Percentiles rank a stretch among this genome's conserved stretches.
Conservation (phyloP, 2,113 vertebrate species). For the Labeo rohita region DNA sequence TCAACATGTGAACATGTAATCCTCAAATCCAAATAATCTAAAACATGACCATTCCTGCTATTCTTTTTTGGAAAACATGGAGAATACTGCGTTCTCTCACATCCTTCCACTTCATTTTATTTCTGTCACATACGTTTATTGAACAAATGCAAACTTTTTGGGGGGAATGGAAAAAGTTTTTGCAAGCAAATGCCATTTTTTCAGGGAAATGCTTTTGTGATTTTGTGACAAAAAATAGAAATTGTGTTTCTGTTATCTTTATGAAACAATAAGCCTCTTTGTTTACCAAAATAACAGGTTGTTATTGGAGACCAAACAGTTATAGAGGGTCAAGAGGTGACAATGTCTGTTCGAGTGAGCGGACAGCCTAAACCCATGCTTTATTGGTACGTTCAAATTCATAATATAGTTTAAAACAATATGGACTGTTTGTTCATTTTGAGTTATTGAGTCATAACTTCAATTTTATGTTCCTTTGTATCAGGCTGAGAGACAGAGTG, state of each 20-base stretch:
- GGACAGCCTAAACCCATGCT: conserved; percentile 97
- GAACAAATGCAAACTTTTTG: neutral
- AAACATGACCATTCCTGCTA: neutral
- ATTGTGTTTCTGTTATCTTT: neutral
- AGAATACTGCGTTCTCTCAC: neutral
- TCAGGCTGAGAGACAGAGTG: conserved; percentile 93
- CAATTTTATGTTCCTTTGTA: neutral
- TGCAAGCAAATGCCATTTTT: too few species aligned
- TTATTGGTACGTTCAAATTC: conserved; percentile 85
- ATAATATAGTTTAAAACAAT: neutral
- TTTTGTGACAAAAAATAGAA: too few species aligned
- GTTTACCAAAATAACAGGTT: conserved; percentile 71
- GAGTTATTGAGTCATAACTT: neutral
- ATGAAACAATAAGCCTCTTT: neutral
- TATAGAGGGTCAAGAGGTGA: conserved; percentile 91
- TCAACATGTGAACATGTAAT: neutral
- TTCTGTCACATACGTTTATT: too few species aligned
- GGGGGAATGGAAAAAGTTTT: neutral
- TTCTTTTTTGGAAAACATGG: neutral
- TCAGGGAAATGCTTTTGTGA: too few species aligned
- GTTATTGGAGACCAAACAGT: conserved; percentile 86
- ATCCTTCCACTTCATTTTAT: too few species aligned
- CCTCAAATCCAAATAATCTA: neutral
- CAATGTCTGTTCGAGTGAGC: conserved; percentile 85
- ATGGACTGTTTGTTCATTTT: neutral